Evolutionary conservation across 2,797 vertebrate genomes (phyloP).

Genomic region (Clarias laeviceps): DNA sequence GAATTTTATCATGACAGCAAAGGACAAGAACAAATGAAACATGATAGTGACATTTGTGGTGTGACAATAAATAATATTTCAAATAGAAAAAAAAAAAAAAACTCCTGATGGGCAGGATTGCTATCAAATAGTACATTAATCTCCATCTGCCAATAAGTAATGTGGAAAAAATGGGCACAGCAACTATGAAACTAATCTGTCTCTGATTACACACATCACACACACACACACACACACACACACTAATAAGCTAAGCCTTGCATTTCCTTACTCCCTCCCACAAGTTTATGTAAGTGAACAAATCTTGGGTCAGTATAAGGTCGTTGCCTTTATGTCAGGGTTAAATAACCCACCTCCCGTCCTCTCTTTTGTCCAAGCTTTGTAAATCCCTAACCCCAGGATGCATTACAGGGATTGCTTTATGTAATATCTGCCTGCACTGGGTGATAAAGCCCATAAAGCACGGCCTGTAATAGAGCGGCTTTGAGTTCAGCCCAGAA

Average conservation of each 20-base stretch:
- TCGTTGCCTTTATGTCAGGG: constrained; percentile 17
- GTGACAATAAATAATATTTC: not conserved
- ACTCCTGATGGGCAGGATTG: not conserved
- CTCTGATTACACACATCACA: not conserved
- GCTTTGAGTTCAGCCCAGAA: constrained; percentile 48
- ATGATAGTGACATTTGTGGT: constrained; percentile 20
- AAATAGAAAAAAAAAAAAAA: not conserved
- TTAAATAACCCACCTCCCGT: constrained; percentile 42
- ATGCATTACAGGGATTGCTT: constrained; percentile 56
- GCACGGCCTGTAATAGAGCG: constrained; percentile 46
- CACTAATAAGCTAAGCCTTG: constrained; percentile 6
- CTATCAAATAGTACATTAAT: constrained; percentile 5
- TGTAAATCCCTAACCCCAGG: constrained; percentile 48
- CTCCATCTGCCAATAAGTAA: not conserved
- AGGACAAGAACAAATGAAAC: constrained; percentile 25
- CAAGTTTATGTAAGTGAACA: not conserved
- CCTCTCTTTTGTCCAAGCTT: constrained; percentile 34
- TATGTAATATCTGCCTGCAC: constrained; percentile 55
- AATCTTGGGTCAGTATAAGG: constrained; percentile 31
- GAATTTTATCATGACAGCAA: constrained; percentile 33
- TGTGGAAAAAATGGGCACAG: not conserved
- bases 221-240: not conserved
- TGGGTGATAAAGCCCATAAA: constrained; percentile 48
- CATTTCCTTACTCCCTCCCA: not conserved
- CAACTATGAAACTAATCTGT: constrained; percentile 7